Conservation (phyloP, 1,140 invertebrate species). For the Ctenoplectra terminalis region DNA sequence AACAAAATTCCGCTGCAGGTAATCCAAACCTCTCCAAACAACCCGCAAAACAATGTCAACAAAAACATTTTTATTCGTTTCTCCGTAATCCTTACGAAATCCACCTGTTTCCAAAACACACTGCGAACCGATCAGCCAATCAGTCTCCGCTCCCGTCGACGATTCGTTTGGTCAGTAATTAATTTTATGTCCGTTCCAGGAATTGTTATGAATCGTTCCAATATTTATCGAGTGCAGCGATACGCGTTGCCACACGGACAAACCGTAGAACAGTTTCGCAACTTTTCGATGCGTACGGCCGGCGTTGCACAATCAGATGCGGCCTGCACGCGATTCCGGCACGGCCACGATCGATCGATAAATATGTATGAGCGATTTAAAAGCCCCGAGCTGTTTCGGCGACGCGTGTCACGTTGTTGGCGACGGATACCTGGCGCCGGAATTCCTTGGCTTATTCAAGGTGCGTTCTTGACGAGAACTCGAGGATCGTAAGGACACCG, state of each 20-base stretch:
- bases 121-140: too few species aligned
- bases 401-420: too few species aligned
- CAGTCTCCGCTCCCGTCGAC: background rate
- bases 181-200: constrained; percentile 26
- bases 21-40: too few species aligned
- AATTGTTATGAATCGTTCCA: constrained; percentile 33
- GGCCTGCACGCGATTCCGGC: constrained; percentile 47
- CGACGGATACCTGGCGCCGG: too few species aligned
- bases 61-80: too few species aligned
- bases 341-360: constrained; percentile 67
- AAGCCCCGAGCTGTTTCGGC: too few species aligned
- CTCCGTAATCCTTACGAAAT: too few species aligned
- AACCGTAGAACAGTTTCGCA: constrained; percentile 15
- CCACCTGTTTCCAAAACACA: background rate
- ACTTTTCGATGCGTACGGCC: constrained; percentile 19
- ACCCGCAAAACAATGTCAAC: too few species aligned
- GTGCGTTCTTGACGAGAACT: too few species aligned
- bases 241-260: constrained; percentile 24
- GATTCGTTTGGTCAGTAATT: constrained; percentile 7
- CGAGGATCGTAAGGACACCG: too few species aligned
- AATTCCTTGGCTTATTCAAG: too few species aligned
- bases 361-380: constrained; percentile 71
- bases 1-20: too few species aligned
- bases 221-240: background rate
- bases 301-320: constrained; percentile 58